Base-by-base conservation (phyloP, 2,113 vertebrate genomes). In the Ardeotis arabs region DNA sequence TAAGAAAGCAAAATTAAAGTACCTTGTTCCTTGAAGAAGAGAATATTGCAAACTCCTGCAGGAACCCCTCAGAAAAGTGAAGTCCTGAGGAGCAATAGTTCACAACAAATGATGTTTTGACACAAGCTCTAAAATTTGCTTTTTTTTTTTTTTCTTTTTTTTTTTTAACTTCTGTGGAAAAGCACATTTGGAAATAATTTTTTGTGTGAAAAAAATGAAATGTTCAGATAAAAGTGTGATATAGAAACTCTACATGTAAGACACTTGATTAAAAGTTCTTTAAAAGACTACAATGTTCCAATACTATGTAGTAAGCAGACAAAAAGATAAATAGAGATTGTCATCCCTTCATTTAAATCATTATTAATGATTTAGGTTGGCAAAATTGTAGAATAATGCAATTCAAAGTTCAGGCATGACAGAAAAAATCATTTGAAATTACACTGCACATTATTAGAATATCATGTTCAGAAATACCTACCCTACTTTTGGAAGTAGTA, bases 1-100 rank as follows among this genome's bases (percentile, higher is more conserved):
- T 68, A 94, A 76, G 45, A 8, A 45, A 64, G 16, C 16, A 87
- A 85, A 94, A 86, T 87, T 83, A 56, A 12, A 81, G 33, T 56
- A n/a, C 28, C 41, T 23, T 89, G 52, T 49, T 85, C 12, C 33
- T 75, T 35, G 29, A 10, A 72, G 47, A 91, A 66, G 22, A 45
- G 17, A 25, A 91, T 89, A 72, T 56, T 95, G 47, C 8, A 95
- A 90, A 53, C 7, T 12, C 10, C 25, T 87, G 31, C n/a, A 91
- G 70, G 53, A 89, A 25, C 3, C 4, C 47, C 35, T 23, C 10
- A 85, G 45, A 73, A 74, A 82, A 84, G 19, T 27, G 23, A 92
- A 77, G 33, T 37, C 6, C 11, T 87, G 29, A 87, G 33, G 67
- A 82, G 21, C 1, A 74, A 31, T 3, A 21, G 41, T 56, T 28